Evolutionary conservation across 1,140 invertebrate species (phyloP).

Genomic region (Drosophila nikananu): DNA sequence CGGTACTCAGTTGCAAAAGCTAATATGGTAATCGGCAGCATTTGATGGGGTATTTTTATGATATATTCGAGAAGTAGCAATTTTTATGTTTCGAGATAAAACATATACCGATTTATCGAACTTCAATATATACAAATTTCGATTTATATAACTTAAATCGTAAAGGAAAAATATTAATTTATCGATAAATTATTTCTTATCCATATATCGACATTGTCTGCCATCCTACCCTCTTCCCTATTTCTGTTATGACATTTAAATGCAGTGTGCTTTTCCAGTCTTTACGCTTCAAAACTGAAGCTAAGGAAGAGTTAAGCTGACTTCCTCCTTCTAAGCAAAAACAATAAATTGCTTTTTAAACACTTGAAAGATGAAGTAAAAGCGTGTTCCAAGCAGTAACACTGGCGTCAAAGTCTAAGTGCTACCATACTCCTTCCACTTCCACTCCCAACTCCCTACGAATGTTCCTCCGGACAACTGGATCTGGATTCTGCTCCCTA

Average conservation of each 20-base stretch:
- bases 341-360: constrained; percentile 83
- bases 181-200: no score
- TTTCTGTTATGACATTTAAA: not conserved
- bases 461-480: constrained; percentile 28
- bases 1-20: no score
- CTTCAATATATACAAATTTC: no score
- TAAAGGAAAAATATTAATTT: no score
- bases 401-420: constrained; percentile 25
- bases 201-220: not conserved
- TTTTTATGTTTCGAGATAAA: no score
- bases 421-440: constrained; percentile 1
- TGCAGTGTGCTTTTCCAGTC: not conserved
- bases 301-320: constrained; percentile 13
- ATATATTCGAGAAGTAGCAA: no score
- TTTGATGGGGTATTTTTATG: no score
- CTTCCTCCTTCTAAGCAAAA: constrained; percentile 35
- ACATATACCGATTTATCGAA: not conserved
- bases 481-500: constrained; percentile 15
- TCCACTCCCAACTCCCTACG: no score
- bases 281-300: not conserved
- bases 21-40: no score
- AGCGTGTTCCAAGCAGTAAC: constrained; percentile 32
- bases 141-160: no score
- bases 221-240: not conserved
- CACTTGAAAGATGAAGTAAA: constrained; percentile 66